Percentiles rank a stretch among this genome's conserved stretches.
Conservation (phyloP, 2,113 vertebrate genomes). For the Hemichromis elongatus region DNA sequence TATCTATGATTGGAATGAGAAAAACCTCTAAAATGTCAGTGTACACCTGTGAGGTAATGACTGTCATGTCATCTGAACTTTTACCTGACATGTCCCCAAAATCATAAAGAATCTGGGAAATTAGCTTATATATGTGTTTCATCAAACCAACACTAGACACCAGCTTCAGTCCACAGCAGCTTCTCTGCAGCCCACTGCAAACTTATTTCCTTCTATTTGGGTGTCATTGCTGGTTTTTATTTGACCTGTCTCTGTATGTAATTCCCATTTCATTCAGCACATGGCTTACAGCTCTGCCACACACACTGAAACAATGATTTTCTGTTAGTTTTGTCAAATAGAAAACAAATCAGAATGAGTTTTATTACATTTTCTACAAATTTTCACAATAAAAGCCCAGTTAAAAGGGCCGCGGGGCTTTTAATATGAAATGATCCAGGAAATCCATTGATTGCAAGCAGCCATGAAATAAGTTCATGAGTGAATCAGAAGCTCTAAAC, state of each 20-base stretch:
- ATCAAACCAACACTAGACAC: too few relatives aligned
- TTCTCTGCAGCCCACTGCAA: too few relatives aligned
- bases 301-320: too few relatives aligned
- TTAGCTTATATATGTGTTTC: too few relatives aligned
- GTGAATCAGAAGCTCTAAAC: background rate
- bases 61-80: background rate
- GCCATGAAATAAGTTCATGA: background rate
- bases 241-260: too few relatives aligned
- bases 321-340: too few relatives aligned
- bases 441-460: background rate
- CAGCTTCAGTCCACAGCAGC: too few relatives aligned
- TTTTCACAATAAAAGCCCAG: fast-evolving
- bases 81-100: background rate
- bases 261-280: too few relatives aligned
- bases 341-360: too few relatives aligned
- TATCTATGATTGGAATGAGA: background rate
- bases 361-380: background rate
- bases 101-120: background rate
- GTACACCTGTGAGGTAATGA: background rate
- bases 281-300: too few relatives aligned
- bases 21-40: background rate
- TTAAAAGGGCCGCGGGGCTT: fast-evolving
- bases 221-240: too few relatives aligned
- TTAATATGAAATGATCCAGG: fast-evolving
- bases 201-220: too few relatives aligned